These are phyloP conservation scores for Anneissia japonica DNA, from an alignment of 35 echinoderm and acorn worm genomes.

Conservation along the genomic window DNA sequence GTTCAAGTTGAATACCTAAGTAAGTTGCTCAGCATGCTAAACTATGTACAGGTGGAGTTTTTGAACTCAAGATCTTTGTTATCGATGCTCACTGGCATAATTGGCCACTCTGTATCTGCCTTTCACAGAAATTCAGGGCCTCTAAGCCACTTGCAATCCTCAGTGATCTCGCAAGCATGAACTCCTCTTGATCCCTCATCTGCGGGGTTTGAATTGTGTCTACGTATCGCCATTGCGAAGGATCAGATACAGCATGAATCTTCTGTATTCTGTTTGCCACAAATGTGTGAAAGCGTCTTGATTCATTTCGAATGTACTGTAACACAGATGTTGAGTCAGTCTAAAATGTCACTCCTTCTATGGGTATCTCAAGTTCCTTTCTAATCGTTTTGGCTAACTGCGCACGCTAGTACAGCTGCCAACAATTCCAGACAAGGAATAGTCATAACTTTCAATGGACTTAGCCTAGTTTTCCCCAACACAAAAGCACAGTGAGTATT, in stretches of 20 bases:
- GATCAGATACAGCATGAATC: neutral
- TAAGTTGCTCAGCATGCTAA: too few species aligned
- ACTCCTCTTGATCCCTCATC: neutral
- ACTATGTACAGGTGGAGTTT: too few species aligned
- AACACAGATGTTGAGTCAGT: neutral
- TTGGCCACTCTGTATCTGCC: too few species aligned
- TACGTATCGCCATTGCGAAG: neutral
- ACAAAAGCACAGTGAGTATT: constrained; percentile 35
- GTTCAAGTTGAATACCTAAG: too few species aligned
- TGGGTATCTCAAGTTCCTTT: neutral
- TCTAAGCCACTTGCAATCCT: neutral
- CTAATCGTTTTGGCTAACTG: neutral
- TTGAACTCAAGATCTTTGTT: too few species aligned
- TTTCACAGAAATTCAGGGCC: neutral
- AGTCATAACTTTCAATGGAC: too few species aligned
- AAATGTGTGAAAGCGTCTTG: neutral
- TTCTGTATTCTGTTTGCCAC: neutral
- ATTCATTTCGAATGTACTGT: neutral
- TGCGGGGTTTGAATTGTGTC: neutral
- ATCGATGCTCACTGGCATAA: too few species aligned
- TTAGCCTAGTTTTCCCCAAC: constrained; percentile 39
- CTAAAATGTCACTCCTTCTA: neutral
- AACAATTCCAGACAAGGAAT: too few species aligned
- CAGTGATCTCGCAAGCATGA: neutral
- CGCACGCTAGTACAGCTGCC: too few species aligned